Evolutionary conservation across 2,888 invertebrate genomes (phyloP).

Genomic region (Mimachlamys varia): DNA sequence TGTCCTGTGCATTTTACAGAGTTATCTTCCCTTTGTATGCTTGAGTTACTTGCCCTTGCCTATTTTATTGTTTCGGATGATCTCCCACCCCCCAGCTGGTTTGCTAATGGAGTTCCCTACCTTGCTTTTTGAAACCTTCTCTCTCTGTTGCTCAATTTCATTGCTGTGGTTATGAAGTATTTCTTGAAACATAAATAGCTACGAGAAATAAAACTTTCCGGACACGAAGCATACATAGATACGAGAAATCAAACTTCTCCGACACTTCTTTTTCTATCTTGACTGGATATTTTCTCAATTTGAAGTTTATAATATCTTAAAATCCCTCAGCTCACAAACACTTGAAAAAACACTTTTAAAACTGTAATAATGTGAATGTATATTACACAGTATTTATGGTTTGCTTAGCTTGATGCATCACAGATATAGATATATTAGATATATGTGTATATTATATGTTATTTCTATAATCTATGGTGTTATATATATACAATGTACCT

Average conservation of each 20-base stretch:
- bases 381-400: neutral
- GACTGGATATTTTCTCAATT: too few relatives aligned
- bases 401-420: conserved; percentile 12
- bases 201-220: neutral
- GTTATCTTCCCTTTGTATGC: neutral
- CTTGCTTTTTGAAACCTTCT: neutral
- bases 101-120: neutral
- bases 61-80: neutral
- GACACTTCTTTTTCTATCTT: too few relatives aligned
- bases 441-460: neutral
- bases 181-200: neutral
- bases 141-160: neutral
- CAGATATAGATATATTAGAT: neutral
- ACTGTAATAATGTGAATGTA: neutral
- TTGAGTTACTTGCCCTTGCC: neutral
- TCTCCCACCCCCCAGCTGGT: neutral
- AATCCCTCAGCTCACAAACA: too few relatives aligned
- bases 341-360: too few relatives aligned
- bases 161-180: neutral
- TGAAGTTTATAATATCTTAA: too few relatives aligned
- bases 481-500: too few relatives aligned
- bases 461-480: neutral
- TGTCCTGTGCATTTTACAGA: neutral
- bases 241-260: neutral
- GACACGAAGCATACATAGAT: neutral